phyloP scores from a whole-genome alignment of 2,113 vertebrate genomes.

The Heterotilapia buettikoferi region DNA sequence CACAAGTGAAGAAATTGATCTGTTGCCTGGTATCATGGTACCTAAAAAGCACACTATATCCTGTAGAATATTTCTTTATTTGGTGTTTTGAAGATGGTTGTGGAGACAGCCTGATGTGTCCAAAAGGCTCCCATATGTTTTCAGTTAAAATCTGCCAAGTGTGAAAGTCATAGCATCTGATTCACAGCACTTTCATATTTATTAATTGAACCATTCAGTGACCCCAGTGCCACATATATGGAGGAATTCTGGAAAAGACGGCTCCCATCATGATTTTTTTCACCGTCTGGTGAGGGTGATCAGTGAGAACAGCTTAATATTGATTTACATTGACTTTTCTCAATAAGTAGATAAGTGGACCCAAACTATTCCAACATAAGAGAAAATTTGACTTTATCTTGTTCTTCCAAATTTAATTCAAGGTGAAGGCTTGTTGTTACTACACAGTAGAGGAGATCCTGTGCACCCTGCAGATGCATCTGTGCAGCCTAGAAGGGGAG shows the following conservation, averaged over 20 bases:
- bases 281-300: neutral
- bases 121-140: neutral
- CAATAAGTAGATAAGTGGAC: neutral
- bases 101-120: neutral
- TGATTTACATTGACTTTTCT: neutral
- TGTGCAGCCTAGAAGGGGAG: accelerated
- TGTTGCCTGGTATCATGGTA: neutral
- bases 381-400: neutral
- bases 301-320: neutral
- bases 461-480: neutral
- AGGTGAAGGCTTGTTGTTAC: neutral
- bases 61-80: neutral
- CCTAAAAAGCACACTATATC: neutral
- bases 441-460: neutral
- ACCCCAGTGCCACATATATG: accelerated
- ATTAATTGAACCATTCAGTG: neutral
- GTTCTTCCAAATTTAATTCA: neutral
- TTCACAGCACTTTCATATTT: neutral
- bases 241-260: neutral
- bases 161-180: neutral
- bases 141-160: neutral
- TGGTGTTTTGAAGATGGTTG: neutral
- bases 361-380: neutral
- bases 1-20: neutral
- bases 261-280: neutral